Evolutionary conservation across 2,888 invertebrate genomes (phyloP).

Genomic region (Tricholauxania praeusta): DNA sequence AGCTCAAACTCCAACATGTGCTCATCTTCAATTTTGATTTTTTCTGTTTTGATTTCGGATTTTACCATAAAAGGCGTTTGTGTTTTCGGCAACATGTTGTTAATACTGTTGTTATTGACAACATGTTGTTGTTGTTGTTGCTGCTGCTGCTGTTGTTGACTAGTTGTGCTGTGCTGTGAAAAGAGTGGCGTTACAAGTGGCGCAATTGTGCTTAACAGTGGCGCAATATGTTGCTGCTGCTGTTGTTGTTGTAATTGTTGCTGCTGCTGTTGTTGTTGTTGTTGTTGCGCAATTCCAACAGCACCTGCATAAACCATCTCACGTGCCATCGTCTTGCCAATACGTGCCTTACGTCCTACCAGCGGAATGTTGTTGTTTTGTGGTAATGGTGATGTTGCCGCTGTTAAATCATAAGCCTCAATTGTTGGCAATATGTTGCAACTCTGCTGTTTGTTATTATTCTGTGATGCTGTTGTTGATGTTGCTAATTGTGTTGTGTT

Average conservation of each 20-base stretch:
- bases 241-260: slow-evolving; percentile 28
- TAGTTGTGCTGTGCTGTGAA: slow-evolving; percentile 10
- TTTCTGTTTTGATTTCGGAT: slow-evolving; percentile 66
- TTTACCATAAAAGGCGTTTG: slow-evolving; percentile 51
- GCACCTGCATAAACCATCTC: slow-evolving; percentile 68
- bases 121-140: slow-evolving; percentile 14
- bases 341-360: slow-evolving; percentile 70
- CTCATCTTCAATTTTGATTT: slow-evolving; percentile 66
- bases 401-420: slow-evolving; percentile 62
- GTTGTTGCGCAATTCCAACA: slow-evolving; percentile 34
- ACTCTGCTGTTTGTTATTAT: not conserved
- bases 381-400: slow-evolving; percentile 72
- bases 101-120: slow-evolving; percentile 28
- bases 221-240: slow-evolving; percentile 21
- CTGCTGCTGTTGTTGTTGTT: slow-evolving; percentile 24
- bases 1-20: slow-evolving; percentile 43
- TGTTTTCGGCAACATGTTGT: slow-evolving; percentile 1
- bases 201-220: slow-evolving; percentile 9
- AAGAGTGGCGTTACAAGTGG: slow-evolving; percentile 35
- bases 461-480: slow-evolving; percentile 1
- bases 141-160: not conserved
- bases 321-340: slow-evolving; percentile 78
- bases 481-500: slow-evolving; percentile 12
- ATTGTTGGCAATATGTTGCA: slow-evolving; percentile 38
- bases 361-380: slow-evolving; percentile 23